Evolutionary conservation across 2,888 invertebrate genomes (phyloP).

Genomic region (Chrysolina oricalcia): DNA sequence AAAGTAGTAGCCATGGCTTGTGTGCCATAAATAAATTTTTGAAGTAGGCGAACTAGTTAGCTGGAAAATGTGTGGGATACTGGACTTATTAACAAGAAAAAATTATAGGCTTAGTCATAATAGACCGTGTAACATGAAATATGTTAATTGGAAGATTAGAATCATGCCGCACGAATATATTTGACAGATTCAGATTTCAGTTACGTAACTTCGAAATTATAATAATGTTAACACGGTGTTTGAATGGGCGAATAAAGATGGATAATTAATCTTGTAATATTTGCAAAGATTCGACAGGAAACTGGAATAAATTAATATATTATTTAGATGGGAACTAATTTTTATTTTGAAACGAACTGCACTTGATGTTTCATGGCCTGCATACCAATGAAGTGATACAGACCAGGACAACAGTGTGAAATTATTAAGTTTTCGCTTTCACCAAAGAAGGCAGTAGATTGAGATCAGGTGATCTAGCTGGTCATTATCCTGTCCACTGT

Average conservation of each 20-base stretch:
- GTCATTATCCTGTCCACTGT: no score
- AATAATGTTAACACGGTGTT: background rate
- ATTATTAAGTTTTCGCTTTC: no score
- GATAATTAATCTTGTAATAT: no score
- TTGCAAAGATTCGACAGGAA: no score
- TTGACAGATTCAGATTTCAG: slow-evolving; percentile 31
- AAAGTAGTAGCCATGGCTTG: slow-evolving; percentile 33
- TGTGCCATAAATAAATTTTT: slow-evolving; percentile 34
- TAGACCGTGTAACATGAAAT: slow-evolving; percentile 45
- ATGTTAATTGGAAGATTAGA: slow-evolving; percentile 45
- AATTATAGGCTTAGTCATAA: slow-evolving; percentile 47
- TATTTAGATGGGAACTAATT: no score
- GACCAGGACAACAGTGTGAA: no score
- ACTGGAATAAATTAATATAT: no score
- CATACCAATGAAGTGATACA: no score
- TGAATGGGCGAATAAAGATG: background rate
- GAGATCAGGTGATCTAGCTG: no score
- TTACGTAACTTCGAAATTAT: slow-evolving; percentile 36
- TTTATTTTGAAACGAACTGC: no score
- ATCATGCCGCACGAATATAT: slow-evolving; percentile 38
- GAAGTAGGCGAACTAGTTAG: slow-evolving; percentile 54
- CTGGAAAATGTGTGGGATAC: slow-evolving; percentile 49
- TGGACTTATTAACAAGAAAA: slow-evolving; percentile 49
- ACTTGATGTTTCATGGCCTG: no score
- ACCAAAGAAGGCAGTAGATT: no score